phyloP scores from a whole-genome alignment of 1,140 invertebrate species.

The Plectrocnemia conspersa region DNA sequence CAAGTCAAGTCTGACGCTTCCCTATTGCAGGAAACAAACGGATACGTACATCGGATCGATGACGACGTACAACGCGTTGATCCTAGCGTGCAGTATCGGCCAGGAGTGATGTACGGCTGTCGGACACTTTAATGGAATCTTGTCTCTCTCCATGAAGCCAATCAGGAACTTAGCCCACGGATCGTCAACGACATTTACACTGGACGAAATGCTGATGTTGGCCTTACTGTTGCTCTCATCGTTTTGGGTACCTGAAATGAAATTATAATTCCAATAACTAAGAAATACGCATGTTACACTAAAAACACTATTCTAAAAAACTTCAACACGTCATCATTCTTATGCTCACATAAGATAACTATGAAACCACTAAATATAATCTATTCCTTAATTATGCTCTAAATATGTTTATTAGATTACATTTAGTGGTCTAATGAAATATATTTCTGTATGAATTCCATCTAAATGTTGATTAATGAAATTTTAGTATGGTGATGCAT shows the following conservation, averaged over 20 bases:
- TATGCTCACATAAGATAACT: too few species aligned
- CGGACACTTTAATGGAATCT: slow-evolving; percentile 76
- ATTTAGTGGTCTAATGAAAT: too few species aligned
- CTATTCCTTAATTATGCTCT: too few species aligned
- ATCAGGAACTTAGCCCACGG: slow-evolving; percentile 87
- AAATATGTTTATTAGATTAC: too few species aligned
- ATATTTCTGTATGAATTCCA: too few species aligned
- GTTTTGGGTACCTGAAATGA: slow-evolving; percentile 54
- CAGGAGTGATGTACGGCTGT: slow-evolving; percentile 85
- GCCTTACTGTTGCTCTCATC: slow-evolving; percentile 59
- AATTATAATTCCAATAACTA: slow-evolving; percentile 10
- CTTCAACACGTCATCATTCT: too few species aligned
- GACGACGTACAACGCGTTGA: slow-evolving; percentile 85
- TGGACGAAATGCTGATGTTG: slow-evolving; percentile 38
- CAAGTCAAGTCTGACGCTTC: background rate
- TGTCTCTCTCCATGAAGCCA: slow-evolving; percentile 73
- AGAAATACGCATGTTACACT: too few species aligned
- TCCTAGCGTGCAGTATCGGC: slow-evolving; percentile 89
- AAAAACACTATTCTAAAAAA: too few species aligned
- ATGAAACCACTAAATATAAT: too few species aligned
- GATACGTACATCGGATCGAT: slow-evolving; percentile 88
- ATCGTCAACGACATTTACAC: slow-evolving; percentile 53
- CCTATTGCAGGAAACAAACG: background rate
- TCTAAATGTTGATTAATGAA: too few species aligned
- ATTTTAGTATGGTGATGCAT: too few species aligned